A percentile compares a stretch with the other conserved stretches of the same genome.
phyloP scores from a whole-genome alignment of 2,113 vertebrate species.

The Tupaia tana region DNA sequence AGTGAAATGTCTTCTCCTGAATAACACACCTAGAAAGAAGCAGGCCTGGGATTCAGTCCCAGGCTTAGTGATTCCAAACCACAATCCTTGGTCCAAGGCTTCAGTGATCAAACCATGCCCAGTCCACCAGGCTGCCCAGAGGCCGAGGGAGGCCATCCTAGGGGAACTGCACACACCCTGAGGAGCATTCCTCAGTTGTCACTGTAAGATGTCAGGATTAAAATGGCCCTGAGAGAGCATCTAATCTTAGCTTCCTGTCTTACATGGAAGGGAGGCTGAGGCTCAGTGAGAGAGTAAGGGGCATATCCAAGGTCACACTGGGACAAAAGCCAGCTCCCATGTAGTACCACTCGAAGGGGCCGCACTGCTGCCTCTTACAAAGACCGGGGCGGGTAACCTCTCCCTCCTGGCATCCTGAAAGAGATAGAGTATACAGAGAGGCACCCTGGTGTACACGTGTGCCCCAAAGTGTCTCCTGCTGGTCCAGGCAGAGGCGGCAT shows the following conservation, averaged over 20 bases:
- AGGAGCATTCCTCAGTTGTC: neutral
- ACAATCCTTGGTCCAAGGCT: neutral
- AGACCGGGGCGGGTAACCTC: no score
- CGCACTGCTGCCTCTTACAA: neutral
- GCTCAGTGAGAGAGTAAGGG: neutral
- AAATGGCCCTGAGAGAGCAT: neutral
- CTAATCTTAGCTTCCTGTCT: neutral
- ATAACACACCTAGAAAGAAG: neutral
- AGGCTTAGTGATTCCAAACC: neutral
- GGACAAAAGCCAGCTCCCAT: neutral
- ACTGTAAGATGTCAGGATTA: neutral
- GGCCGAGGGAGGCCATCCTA: neutral
- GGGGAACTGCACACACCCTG: neutral
- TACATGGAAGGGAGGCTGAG: neutral
- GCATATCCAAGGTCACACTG: neutral
- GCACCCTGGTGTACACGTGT: neutral
- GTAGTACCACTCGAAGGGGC: neutral
- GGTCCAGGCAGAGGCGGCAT: neutral
- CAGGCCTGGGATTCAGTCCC: neutral
- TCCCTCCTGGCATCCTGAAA: neutral
- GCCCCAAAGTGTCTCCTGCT: neutral
- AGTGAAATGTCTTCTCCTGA: slow-evolving; percentile 3
- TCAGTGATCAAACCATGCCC: no score
- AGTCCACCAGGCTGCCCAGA: neutral
- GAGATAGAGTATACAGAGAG: neutral